These are phyloP conservation scores for Paguma larvata DNA, from an alignment of 2,797 vertebrate species.

Conservation along the genomic window DNA sequence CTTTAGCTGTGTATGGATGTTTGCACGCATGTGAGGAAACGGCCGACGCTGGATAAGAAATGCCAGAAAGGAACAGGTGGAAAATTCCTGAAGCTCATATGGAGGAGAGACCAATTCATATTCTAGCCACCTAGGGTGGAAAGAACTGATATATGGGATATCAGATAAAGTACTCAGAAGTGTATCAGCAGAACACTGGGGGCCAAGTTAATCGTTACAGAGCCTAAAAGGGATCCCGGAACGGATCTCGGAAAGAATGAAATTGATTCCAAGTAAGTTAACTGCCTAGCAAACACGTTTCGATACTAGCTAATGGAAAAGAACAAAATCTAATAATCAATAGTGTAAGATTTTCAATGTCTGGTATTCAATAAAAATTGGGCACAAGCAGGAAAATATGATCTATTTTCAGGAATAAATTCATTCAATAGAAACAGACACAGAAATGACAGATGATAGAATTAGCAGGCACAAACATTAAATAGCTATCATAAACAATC, in stretches of 20 bases:
- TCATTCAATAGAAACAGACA: neutral
- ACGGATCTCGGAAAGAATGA: neutral
- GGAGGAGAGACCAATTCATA: neutral
- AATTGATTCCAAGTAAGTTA: neutral
- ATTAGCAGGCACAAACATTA: neutral
- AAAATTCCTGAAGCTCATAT: neutral
- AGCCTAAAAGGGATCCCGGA: neutral
- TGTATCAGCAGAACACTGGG: rapidly evolving
- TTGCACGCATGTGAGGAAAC: neutral
- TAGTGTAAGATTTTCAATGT: neutral
- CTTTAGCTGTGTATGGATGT: neutral
- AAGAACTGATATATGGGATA: neutral
- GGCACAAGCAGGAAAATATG: neutral
- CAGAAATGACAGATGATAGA: neutral
- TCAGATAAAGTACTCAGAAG: neutral
- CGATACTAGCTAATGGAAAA: neutral
- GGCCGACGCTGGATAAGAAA: neutral
- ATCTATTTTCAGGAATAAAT: neutral
- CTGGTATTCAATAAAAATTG: neutral
- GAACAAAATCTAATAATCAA: neutral
- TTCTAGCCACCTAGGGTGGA: neutral
- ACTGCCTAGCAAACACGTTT: neutral
- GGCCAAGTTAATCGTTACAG: neutral
- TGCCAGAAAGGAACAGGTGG: neutral
- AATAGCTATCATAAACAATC: neutral